Evolutionary conservation across 2,797 vertebrate species (phyloP), one percentile per base, ranked within the genome.

Genomic region (Protosalanx chinensis): DNA sequence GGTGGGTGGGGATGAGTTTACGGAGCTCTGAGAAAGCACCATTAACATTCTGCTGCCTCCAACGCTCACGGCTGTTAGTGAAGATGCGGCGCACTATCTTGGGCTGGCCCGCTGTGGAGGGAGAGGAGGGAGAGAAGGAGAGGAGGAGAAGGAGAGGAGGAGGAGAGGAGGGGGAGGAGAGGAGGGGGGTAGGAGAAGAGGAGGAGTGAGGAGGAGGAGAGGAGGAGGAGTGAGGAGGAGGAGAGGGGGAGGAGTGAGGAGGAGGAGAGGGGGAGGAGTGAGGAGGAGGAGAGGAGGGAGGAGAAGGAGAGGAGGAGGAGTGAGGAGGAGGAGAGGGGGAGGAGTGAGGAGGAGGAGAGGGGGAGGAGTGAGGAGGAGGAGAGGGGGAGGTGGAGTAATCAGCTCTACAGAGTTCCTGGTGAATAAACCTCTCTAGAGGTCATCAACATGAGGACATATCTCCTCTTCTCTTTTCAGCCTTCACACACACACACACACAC

Each of bases 11-110:
- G 79, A 91, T 91, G 82, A 91, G 90, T 77, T 91, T 91, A 27
- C 90, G 90, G 41, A 91, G 90, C 81, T 91, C 90, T 0, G 90
- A 84, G 41, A 91, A 91, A 0, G 90, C 90, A 46, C 90, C 90
- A 18, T 91, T 91, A 13, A 91, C 90, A 35, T 91, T 91, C 81
- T 91, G 90, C 80, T 91, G 90, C 70, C 90, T 88, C 90, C 90
- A 91, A 7, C 90, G 90, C 77, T 91, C 90, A 3, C 90, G 90
- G 67, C 90, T 98, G 76, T 97, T 98, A 65, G 96, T 98, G 86
- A 98, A 98, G 85, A 98, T 97, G 57, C 96, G 93, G 0, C 96
- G 93, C 3, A 97, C 95, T 4, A 97, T 95, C 82, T 98, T 98
- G 0, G 96, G 95, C 74, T 92, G 90, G 72, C 91, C 91, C 63